A percentile compares a stretch with the other conserved stretches of the same genome.
These are phyloP conservation scores for Discoglossus pictus DNA, from an alignment of 2,797 vertebrate genomes.

Conservation along the genomic window DNA sequence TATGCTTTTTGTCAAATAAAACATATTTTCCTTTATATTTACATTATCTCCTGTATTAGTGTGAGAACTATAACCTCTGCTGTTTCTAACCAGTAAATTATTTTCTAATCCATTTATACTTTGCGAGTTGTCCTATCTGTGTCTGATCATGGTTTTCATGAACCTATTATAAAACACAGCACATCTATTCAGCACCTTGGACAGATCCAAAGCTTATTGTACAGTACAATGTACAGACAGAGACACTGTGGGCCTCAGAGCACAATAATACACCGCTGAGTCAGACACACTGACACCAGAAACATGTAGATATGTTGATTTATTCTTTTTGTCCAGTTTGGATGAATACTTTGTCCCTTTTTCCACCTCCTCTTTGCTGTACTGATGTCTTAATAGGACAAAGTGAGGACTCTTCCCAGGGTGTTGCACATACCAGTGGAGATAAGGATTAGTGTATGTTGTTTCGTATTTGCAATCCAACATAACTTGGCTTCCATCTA, in stretches of 20 bases:
- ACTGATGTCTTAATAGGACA: neutral
- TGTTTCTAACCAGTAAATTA: too few relatives aligned
- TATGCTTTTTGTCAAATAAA: too few relatives aligned
- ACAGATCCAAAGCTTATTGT: neutral
- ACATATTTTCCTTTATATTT: too few relatives aligned
- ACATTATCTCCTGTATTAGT: too few relatives aligned
- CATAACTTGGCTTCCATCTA: neutral
- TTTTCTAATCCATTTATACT: too few relatives aligned
- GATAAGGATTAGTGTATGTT: neutral
- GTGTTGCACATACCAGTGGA: conserved; percentile 20
- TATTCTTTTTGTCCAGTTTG: neutral
- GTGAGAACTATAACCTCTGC: too few relatives aligned
- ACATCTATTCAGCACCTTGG: too few relatives aligned
- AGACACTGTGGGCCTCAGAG: conserved; percentile 17
- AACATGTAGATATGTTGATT: neutral
- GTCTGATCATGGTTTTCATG: too few relatives aligned
- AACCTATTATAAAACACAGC: too few relatives aligned
- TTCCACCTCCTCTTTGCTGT: neutral
- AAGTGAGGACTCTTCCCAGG: neutral
- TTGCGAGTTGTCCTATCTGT: too few relatives aligned
- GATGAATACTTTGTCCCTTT: neutral
- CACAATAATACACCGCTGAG: conserved; percentile 25
- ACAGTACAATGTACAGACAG: neutral
- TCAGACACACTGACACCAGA: conserved; percentile 9
- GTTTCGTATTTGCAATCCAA: conserved; percentile 7